phyloP scores from a whole-genome alignment of 2,797 vertebrate species.

The Brachyalestes nurse region DNA sequence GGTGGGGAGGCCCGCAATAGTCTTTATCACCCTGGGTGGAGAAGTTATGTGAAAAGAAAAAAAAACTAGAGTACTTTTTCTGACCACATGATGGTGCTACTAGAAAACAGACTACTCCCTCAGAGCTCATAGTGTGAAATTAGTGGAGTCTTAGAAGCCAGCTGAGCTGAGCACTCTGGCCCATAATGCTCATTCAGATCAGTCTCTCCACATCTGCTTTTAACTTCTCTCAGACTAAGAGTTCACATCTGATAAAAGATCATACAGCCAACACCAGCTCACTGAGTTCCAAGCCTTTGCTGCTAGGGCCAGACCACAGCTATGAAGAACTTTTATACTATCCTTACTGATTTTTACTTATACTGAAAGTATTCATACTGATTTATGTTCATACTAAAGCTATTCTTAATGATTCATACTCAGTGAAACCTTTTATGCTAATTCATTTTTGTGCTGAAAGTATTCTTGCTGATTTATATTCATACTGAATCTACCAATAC shows the following conservation, averaged over 20 bases:
- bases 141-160: not conserved
- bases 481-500: too few relatives aligned
- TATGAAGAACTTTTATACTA: not conserved
- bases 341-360: too few relatives aligned
- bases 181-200: not conserved
- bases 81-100: slow-evolving; percentile 39
- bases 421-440: too few relatives aligned
- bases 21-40: not conserved
- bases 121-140: not conserved
- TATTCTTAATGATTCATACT: too few relatives aligned
- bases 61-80: not conserved
- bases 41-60: not conserved
- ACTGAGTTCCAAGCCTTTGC: not conserved
- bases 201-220: slow-evolving; percentile 24
- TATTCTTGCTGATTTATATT: too few relatives aligned
- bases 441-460: not conserved
- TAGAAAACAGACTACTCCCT: slow-evolving; percentile 17
- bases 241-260: slow-evolving; percentile 1
- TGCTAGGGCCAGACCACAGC: slow-evolving; percentile 1
- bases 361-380: not conserved
- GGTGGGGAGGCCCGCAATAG: too few relatives aligned
- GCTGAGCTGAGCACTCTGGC: not conserved
- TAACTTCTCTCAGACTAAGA: slow-evolving; percentile 6
- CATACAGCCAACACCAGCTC: not conserved
- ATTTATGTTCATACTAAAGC: not conserved